Evolutionary conservation across 1,140 invertebrate species (phyloP), one percentile per base, ranked within the genome.

Genomic region (Vollenhovia emeryi): DNA sequence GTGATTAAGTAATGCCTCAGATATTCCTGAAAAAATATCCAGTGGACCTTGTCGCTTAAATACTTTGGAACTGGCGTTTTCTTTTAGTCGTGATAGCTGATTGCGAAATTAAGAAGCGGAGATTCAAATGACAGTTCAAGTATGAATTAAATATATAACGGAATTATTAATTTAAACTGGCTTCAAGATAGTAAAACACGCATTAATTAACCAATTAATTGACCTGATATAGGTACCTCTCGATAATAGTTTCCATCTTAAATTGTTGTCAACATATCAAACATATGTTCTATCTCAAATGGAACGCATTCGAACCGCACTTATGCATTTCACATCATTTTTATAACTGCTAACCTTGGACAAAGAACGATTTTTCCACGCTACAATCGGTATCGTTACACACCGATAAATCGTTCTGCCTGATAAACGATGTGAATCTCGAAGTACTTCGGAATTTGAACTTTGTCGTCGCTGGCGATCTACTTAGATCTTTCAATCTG

Each of bases 401-500:
- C 24, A 13, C 2, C 4, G 36, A 82, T 71, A 69, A 69, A 48
- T 69, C 36, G n/a, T 80, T 45, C 24, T 15, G 30, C 3, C 2
- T 71, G 50, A 71, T 57, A n/a, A 43, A 57, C 24, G 4, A 40
- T 2, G 18, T 57, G 15, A n/a, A 21, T 78, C 15, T 79, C 3
- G 13, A 52, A 9, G 18, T 43, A 33, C 11, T 27, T 80, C 18
- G 50, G 66, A 82, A 59, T 73, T 82, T 82, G 64, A 57, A 73
- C 78, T 73, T 73, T 73, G 36, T 43, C 2, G 8, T 3, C 15
- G 3, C 6, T 3, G 0, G 8, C 6, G 2, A 45, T 60, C 3
- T 55, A 60, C 2, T 48, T n/a, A 64, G 2, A 7, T 3, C 11
- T n/a, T 79, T 66, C 3, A 40, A 40, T 3, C 6, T 57, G 15